Conservation (phyloP, 2,888 invertebrate species). For the Graphium colonna region DNA sequence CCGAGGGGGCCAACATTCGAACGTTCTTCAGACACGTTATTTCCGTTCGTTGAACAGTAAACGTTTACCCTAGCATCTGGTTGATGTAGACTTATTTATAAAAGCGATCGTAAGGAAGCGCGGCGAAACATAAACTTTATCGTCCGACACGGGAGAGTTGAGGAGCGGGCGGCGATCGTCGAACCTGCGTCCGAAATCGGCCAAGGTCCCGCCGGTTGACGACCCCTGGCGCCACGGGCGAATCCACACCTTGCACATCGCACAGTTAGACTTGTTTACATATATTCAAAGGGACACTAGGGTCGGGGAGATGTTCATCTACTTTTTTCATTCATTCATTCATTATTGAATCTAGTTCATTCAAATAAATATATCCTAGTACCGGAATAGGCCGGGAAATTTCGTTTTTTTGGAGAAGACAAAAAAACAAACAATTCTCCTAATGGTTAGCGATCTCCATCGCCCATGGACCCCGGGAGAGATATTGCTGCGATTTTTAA, state of each 20-base stretch:
- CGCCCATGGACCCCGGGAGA: too few relatives aligned
- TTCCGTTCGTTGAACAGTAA: slow-evolving; percentile 27
- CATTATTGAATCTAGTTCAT: too few relatives aligned
- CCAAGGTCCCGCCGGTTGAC: slow-evolving; percentile 69
- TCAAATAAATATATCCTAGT: too few relatives aligned
- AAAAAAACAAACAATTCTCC: neutral
- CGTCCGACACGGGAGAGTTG: slow-evolving; percentile 57
- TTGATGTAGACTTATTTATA: slow-evolving; percentile 54
- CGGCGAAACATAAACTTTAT: slow-evolving; percentile 67
- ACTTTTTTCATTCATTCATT: too few relatives aligned
- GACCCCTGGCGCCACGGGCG: slow-evolving; percentile 38
- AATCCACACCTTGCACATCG: too few relatives aligned
- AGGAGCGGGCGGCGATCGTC: slow-evolving; percentile 44
- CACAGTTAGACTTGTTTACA: too few relatives aligned
- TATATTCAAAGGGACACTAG: too few relatives aligned
- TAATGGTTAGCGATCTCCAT: too few relatives aligned
- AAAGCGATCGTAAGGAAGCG: slow-evolving; percentile 61
- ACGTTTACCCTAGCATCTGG: slow-evolving; percentile 53
- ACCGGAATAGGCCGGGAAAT: neutral
- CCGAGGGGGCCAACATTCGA: slow-evolving; percentile 44
- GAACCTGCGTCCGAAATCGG: slow-evolving; percentile 73
- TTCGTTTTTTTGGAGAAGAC: neutral
- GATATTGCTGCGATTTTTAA: too few relatives aligned
- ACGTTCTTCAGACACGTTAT: slow-evolving; percentile 9
- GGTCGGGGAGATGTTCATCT: too few relatives aligned